Evolutionary conservation across 2,797 vertebrate species (phyloP).

Genomic region (Esox masquinongy): DNA sequence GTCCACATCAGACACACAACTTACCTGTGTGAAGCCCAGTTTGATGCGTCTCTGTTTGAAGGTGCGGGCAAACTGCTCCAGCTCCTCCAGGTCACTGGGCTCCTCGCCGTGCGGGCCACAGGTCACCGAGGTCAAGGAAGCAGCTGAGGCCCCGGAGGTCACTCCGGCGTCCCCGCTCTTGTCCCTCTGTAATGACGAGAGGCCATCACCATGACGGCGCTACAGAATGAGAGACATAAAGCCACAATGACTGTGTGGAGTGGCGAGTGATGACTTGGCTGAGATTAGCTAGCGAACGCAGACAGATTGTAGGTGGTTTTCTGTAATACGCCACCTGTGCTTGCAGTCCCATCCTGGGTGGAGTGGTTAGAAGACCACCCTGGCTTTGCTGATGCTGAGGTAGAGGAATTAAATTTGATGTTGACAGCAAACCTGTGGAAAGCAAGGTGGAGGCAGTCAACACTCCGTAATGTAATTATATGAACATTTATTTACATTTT

Average conservation of each 20-base stretch:
- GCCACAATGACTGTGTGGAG: not conserved
- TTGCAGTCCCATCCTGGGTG: conserved; percentile 82
- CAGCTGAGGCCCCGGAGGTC: conserved; percentile 56
- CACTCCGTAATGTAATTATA: not conserved
- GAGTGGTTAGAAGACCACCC: conserved; percentile 80
- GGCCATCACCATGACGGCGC: conserved; percentile 38
- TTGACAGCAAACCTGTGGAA: conserved; percentile 82
- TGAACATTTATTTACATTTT: not conserved
- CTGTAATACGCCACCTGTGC: conserved; percentile 78
- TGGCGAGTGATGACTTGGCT: not conserved
- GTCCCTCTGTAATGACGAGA: conserved; percentile 67
- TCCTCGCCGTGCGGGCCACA: conserved; percentile 77
- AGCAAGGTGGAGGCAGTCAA: not conserved
- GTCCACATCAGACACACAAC: not conserved
- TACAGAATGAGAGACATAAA: conserved; percentile 24
- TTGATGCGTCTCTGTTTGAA: conserved; percentile 92
- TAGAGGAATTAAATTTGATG: conserved; percentile 92
- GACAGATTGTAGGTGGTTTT: not conserved
- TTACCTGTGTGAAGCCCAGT: conserved; percentile 90
- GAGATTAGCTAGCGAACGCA: not conserved
- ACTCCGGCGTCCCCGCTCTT: conserved; percentile 63
- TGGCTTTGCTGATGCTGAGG: conserved; percentile 95
- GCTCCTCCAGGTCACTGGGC: conserved; percentile 90
- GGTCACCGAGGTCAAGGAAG: conserved; percentile 62
- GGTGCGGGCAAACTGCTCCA: conserved; percentile 90